Base-by-base conservation (phyloP, 1,140 invertebrate genomes). In the Diabrotica undecimpunctata region DNA sequence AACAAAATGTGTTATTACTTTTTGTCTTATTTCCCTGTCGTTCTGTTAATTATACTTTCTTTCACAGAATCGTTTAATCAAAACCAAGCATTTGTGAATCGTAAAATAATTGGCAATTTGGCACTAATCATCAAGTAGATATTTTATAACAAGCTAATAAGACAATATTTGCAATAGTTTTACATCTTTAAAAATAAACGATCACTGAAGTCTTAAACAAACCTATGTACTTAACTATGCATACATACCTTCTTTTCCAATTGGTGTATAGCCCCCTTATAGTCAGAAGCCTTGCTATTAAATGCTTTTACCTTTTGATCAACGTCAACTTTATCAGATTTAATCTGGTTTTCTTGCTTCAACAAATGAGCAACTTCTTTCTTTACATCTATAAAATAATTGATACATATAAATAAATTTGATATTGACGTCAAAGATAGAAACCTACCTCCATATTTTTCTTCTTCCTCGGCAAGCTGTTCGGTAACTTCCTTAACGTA, bases 251-350 rank as follows among this genome's bases (percentile, higher is more conserved):
- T 75, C 3, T 66, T 63, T 39, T 68, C 41, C 67, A 66, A 71
- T 14, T 72, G 54, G 51, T 73, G 67, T 52, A 74, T 68, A n/a
- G 68, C 37, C 6, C 35, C 60, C 54, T 84, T 82, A 10, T 87
- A 83, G 5, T 90, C 88, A 14, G 87, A 85, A 55, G 95, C 78
- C 12, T 82, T 78, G 38, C 86, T 87, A 10, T 85, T 83, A 54
- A 84, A 83, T 53, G 87, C 86, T 58, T 86, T 86, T 0, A 94
- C 67, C 64, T 90, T 87, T 66, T 92, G 88, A 62, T 94, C 91
- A 0, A 92, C 77, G 72, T 94, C 90, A 4, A 93, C 82, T 60
- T 92, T 86, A 57, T 86, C 79, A 5, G 84, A 82, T 73, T 88
- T 92, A 54, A 88, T 75, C 66, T 88, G 84, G 61, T 86, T 88